Evolutionary conservation across 1,140 invertebrate species (phyloP), one percentile per base, ranked within the genome.

Genomic region (Temnothorax curvispinosus): DNA sequence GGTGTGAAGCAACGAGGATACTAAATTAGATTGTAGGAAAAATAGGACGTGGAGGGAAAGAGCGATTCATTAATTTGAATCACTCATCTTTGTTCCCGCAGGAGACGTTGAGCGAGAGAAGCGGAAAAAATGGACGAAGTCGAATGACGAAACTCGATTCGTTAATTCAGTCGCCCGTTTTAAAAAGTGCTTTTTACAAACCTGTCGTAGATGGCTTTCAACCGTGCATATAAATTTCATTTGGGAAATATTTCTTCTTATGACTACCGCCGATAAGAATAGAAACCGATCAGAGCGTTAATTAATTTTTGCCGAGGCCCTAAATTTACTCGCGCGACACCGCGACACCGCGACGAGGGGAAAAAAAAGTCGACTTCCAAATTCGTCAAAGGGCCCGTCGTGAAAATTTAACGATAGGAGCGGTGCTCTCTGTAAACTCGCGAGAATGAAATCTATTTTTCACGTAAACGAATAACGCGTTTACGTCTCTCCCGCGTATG

Each of bases 401-500:
- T 78, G 76, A 54, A 71, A 81, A 44, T 81, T 69, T 52, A 69
- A 76, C 54, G 44, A 38, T 44, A 60, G 62, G 3, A 65, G 18
- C 41, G 64, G 35, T 13, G 35, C 64, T 67, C 64, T 69, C 47
- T 54, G 47, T 47, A 72, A 80, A 80, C 67, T 71, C 21, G 52
- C 67, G 52, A 54, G 67, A 82, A 74, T 60, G 15, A 47, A 58
- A 72, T 82, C 56, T 74, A 69, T 81, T 32, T 81, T 69, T 71
- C 62, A 52, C 77, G 47, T 60, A 50, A 82, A 74, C 38, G 54
- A 82, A 74, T 84, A 75, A 75, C 32, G 41, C 27, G 41, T 74
- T 60, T 58, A 74, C 18, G 15, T 44, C 38, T 44, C 58, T 64
- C n/a, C 7, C 21, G 13, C 21, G 35, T 67, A 15, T 58, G 32